Evolutionary conservation across 1,140 invertebrate species (phyloP).

Genomic region (Bicyclus anynana): DNA sequence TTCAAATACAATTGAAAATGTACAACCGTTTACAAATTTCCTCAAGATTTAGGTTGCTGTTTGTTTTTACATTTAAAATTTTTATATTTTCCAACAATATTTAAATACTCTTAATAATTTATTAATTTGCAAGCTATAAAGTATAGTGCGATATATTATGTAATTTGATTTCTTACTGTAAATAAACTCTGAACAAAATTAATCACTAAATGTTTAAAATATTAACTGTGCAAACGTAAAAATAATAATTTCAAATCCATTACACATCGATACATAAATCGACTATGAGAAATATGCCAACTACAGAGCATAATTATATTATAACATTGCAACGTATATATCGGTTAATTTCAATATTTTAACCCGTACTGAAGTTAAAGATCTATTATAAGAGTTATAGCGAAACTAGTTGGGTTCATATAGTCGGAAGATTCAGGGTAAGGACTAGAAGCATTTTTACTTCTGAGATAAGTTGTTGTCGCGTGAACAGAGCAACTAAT

Average conservation of each 20-base stretch:
- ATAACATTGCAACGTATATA: no score
- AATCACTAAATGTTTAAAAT: not conserved
- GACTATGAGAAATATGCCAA: not conserved
- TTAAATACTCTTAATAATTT: slow-evolving; percentile 4
- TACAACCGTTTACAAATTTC: not conserved
- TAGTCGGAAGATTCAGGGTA: not conserved
- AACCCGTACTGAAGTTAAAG: not conserved
- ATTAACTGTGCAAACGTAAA: slow-evolving; percentile 7
- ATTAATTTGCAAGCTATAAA: slow-evolving; percentile 1
- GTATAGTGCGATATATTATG: not conserved
- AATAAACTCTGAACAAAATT: slow-evolving; percentile 3
- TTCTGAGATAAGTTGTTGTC: not conserved
- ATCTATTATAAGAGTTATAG: not conserved
- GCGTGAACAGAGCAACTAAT: no score
- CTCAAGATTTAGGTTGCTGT: not conserved
- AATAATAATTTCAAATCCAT: slow-evolving; percentile 3
- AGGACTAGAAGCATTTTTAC: not conserved
- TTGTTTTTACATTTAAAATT: not conserved
- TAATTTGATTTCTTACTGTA: not conserved
- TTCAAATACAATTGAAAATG: not conserved
- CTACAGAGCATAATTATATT: not conserved
- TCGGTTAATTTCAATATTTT: not conserved
- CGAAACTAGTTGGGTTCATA: not conserved
- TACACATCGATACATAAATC: slow-evolving; percentile 4
- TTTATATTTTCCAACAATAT: not conserved